A percentile compares a stretch with the other conserved stretches of the same genome.
Evolutionary conservation across 2,113 vertebrate species (phyloP).

Genomic region (Lycaon pictus): DNA sequence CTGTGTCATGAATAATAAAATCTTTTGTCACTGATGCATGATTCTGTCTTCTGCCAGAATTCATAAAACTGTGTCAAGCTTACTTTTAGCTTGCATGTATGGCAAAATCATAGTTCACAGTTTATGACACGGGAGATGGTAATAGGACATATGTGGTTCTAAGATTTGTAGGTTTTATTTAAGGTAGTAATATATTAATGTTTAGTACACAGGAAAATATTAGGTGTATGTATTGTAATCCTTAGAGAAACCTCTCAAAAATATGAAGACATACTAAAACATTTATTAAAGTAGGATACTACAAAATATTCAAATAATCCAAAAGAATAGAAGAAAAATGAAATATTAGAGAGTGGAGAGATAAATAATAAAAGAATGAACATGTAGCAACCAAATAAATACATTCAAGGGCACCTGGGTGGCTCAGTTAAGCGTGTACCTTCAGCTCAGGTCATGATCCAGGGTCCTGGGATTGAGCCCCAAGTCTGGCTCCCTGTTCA

Average conservation of each 20-base stretch:
- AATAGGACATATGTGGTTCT: not conserved
- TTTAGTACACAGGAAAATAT: not conserved
- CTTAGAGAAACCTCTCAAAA: not conserved
- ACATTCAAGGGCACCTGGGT: not conserved
- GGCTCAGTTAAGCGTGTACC: too few species aligned
- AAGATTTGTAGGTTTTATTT: not conserved
- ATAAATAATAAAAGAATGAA: not conserved
- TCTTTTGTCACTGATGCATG: not conserved
- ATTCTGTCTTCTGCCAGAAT: not conserved
- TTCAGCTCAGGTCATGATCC: too few species aligned
- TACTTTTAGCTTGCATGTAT: not conserved
- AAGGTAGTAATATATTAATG: not conserved
- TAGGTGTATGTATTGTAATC: not conserved
- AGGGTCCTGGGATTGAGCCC: too few species aligned
- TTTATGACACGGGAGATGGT: not conserved
- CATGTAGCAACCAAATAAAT: not conserved
- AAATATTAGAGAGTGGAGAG: not conserved
- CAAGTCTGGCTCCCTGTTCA: too few species aligned
- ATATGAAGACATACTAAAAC: not conserved
- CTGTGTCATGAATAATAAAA: not conserved
- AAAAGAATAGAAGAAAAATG: not conserved
- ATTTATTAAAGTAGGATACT: not conserved
- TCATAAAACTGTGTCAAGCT: not conserved
- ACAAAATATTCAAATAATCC: not conserved
- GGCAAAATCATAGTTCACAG: not conserved